phyloP scores from a whole-genome alignment of 2,797 vertebrate species.

The Alcedo atthis region DNA sequence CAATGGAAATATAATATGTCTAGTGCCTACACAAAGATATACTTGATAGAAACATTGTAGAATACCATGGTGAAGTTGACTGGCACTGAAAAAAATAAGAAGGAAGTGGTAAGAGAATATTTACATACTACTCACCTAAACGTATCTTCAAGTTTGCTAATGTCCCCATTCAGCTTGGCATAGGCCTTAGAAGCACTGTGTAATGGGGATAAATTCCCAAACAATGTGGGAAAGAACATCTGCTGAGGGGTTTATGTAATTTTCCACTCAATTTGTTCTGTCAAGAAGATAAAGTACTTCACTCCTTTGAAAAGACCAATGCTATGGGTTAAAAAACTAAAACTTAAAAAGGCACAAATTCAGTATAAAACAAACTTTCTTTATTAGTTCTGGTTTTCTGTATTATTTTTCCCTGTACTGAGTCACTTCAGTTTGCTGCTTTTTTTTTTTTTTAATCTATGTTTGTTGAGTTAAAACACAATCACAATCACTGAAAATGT shows the following conservation, averaged over 20 bases:
- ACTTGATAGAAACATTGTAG: neutral
- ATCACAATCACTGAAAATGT: no score
- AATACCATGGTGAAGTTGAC: neutral
- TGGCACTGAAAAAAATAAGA: neutral
- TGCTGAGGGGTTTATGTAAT: constrained; percentile 83
- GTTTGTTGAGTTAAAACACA: neutral
- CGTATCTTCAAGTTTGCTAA: constrained; percentile 33
- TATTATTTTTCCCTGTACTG: neutral
- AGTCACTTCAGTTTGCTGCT: neutral
- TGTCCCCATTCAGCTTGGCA: constrained; percentile 62
- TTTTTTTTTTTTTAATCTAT: neutral
- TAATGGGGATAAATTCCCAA: constrained; percentile 77
- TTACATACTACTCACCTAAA: constrained; percentile 53
- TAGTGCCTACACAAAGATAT: constrained; percentile 31
- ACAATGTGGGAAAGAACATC: constrained; percentile 82
- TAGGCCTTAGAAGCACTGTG: constrained; percentile 67
- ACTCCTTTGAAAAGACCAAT: constrained; percentile 78
- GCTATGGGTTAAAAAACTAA: constrained; percentile 65
- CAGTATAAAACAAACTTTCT: constrained; percentile 28
- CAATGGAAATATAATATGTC: constrained; percentile 63
- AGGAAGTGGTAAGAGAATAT: constrained; percentile 39
- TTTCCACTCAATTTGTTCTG: constrained; percentile 87
- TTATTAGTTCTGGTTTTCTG: neutral
- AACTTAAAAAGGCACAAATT: constrained; percentile 66
- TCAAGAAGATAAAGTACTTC: constrained; percentile 85